phyloP scores from a whole-genome alignment of 2,113 vertebrate genomes.

The Thalassarche chlororhynchos region DNA sequence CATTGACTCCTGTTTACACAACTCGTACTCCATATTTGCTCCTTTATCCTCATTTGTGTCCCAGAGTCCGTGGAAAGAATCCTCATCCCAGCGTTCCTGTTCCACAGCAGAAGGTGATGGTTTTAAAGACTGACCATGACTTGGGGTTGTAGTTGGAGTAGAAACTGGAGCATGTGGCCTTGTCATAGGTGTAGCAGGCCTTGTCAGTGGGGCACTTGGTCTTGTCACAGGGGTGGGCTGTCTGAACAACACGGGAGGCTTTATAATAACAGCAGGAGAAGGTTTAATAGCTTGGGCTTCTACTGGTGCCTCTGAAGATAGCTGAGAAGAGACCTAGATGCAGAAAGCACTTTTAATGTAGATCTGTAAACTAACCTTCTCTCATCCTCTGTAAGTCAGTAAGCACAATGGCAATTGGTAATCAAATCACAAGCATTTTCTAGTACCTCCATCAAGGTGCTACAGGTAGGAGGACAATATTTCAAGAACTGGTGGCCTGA shows the following conservation, averaged over 20 bases:
- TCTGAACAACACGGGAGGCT: constrained; percentile 79
- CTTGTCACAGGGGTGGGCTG: constrained; percentile 75
- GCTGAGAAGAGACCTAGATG: constrained; percentile 63
- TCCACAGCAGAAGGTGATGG: constrained; percentile 68
- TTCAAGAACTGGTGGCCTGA: neutral
- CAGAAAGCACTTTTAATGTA: constrained; percentile 61
- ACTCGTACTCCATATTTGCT: constrained; percentile 71
- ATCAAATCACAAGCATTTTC: neutral
- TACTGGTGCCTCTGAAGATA: constrained; percentile 51
- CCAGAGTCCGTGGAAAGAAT: constrained; percentile 86
- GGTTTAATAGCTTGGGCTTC: constrained; percentile 63
- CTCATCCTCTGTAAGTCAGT: constrained; percentile 6
- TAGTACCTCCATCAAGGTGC: neutral
- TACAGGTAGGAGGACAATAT: neutral
- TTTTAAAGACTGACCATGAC: constrained; percentile 72
- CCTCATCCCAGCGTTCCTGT: constrained; percentile 83
- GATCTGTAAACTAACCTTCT: constrained; percentile 46
- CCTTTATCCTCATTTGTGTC: constrained; percentile 84
- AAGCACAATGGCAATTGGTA: neutral
- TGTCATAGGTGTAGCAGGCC: constrained; percentile 70
- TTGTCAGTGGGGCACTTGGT: constrained; percentile 68
- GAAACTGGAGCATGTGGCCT: constrained; percentile 72
- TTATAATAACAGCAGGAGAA: constrained; percentile 74
- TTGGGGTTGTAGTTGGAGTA: constrained; percentile 58
- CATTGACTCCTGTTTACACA: constrained; percentile 65